These are phyloP conservation scores for Propithecus perrieri DNA, from an alignment of 2,797 vertebrate species.

Conservation along the genomic window DNA sequence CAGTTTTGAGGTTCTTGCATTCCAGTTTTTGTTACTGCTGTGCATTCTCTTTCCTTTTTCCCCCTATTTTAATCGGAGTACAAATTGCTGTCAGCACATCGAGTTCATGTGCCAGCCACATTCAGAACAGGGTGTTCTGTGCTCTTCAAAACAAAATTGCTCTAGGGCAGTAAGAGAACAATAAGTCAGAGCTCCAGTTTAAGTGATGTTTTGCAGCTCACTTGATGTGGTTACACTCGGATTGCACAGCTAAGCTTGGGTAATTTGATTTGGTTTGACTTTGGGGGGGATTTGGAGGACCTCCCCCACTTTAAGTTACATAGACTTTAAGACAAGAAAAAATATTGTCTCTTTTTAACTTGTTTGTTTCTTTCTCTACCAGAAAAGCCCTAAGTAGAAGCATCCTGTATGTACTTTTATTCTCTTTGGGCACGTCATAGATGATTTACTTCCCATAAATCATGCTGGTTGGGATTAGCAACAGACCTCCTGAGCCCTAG, in stretches of 20 bases:
- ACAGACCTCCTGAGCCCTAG: slow-evolving; percentile 64
- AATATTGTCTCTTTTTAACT: slow-evolving; percentile 59
- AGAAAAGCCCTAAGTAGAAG: slow-evolving; percentile 74
- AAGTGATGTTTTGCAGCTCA: slow-evolving; percentile 83
- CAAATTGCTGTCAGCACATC: slow-evolving; percentile 89
- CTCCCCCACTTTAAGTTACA: slow-evolving; percentile 21
- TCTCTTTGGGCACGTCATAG: slow-evolving; percentile 63
- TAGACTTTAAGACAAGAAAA: slow-evolving; percentile 57
- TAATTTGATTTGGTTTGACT: slow-evolving; percentile 68
- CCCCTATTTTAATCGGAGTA: slow-evolving; percentile 86
- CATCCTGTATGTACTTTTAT: slow-evolving; percentile 78
- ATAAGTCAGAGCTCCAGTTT: slow-evolving; percentile 86
- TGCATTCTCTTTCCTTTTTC: slow-evolving; percentile 64
- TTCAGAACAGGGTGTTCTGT: slow-evolving; percentile 89
- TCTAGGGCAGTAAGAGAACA: slow-evolving; percentile 88
- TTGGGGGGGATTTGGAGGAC: slow-evolving; percentile 27
- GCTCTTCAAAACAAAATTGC: slow-evolving; percentile 89
- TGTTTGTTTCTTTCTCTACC: slow-evolving; percentile 69
- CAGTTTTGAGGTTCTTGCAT: slow-evolving; percentile 79
- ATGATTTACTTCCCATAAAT: slow-evolving; percentile 74
- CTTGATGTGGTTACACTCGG: slow-evolving; percentile 72
- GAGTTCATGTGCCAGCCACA: slow-evolving; percentile 88
- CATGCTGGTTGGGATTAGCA: slow-evolving; percentile 71
- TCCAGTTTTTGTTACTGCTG: slow-evolving; percentile 84
- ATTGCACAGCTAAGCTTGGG: slow-evolving; percentile 41